Base-by-base conservation (phyloP, 2,797 vertebrate species). In the Chelon auratus region DNA sequence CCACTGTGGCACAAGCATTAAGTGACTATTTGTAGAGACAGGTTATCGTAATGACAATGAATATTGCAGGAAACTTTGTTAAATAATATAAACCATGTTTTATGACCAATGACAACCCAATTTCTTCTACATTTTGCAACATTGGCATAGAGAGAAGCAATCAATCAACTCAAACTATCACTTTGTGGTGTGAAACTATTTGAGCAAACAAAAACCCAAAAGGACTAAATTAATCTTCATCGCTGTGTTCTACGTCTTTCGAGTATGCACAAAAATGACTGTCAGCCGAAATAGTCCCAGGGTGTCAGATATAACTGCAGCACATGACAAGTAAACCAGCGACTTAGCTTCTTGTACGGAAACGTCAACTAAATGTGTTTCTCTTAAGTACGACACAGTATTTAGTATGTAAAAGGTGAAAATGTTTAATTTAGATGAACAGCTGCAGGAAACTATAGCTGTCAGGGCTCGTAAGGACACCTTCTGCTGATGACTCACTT, bases 361-460 rank as follows among this genome's bases (percentile, higher is more conserved):
- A n/a, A n/a, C 24, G 24, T 26, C 24, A 26, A 26, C 24, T 26
- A 26, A 26, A 26, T 26, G 24, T 26, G 24, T 26, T 26, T 26
- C 30, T 33, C 30, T 7, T 5, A 7, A 33, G 30, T n/a, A n/a
- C n/a, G n/a, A n/a, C n/a, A n/a, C n/a, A n/a, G n/a, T 33, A 33
- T 33, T 33, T 7, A 33, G 30, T n/a, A n/a, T n/a, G n/a, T n/a
- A 47, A 43, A 12, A 7, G 42, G 42, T 18, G 50, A 1, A 9
- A 42, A 57, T 36, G 36, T 63, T 68, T 54, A 7, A 63, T 72
- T 72, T 26, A 30, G 72, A 48, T 5, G 22, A 66, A 62, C 52
- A 26, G 22, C 62, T 59, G 48, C 40, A 48, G 66, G 57, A 76
- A 24, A 48, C 4, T 26, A 4, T 5, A 47, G 6, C 43, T 8